A percentile compares a stretch with the other conserved stretches of the same genome.
These are phyloP conservation scores for Edolisoma coerulescens DNA, from an alignment of 2,113 vertebrate species.

Conservation along the genomic window DNA sequence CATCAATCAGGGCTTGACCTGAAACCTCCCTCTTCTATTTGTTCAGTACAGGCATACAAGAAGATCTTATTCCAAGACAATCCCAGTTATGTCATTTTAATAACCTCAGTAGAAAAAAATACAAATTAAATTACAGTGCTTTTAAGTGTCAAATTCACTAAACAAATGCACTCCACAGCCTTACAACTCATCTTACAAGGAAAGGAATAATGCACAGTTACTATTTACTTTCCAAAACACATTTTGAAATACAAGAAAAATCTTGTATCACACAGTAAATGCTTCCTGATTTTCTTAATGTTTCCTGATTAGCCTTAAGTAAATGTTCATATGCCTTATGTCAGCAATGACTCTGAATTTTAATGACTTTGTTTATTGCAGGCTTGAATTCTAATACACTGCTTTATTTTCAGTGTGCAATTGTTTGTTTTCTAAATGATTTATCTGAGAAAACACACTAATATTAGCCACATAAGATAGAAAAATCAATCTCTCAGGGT, in stretches of 20 bases:
- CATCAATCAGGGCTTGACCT: not conserved
- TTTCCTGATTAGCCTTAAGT: not conserved
- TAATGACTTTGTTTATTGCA: not conserved
- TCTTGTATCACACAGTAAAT: not conserved
- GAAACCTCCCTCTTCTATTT: not conserved
- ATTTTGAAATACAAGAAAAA: not conserved
- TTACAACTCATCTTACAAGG: not conserved
- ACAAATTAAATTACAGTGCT: not conserved
- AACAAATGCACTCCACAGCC: not conserved
- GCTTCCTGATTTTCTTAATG: not conserved
- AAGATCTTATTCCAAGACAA: not conserved
- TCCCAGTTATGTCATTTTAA: not conserved
- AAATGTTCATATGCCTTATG: not conserved
- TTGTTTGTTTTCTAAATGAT: not conserved
- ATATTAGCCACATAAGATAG: not conserved
- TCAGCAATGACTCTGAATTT: not conserved
- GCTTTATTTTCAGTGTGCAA: not conserved
- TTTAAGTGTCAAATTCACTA: not conserved
- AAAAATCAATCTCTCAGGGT: not conserved
- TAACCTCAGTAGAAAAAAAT: not conserved
- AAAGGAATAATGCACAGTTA: not conserved
- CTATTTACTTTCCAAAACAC: not conserved
- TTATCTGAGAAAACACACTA: not conserved
- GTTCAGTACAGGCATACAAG: not conserved
- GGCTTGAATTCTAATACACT: not conserved